Base-by-base conservation (phyloP, 2,113 vertebrate genomes). In the Nothoprocta pentlandii region DNA sequence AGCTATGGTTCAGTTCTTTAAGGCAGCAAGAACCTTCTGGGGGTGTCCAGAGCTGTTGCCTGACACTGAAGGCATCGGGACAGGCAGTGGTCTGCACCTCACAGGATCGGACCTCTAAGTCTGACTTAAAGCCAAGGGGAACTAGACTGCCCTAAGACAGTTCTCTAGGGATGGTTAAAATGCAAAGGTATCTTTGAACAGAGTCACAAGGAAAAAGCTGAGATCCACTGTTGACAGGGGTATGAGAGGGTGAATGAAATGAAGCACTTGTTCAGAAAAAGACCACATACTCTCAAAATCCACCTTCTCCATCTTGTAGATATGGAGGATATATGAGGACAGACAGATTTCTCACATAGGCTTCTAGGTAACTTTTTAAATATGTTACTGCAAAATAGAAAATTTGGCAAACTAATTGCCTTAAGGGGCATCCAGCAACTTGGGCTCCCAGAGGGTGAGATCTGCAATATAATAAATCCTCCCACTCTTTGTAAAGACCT, bases 211-310 rank as follows among this genome's bases (percentile, higher is more conserved):
- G 46, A 59, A 67, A 86, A 85, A 85, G 14, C 34, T 88, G 14
- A 74, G 51, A 49, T 67, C 6, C 6, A 8, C 84, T 83, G 58
- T 32, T 70, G 34, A 53, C 56, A 93, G 12, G 92, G 80, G 26
- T 88, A 86, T 54, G 15, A 78, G 34, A 70, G 21, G 15, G 12
- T 5, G 5, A 90, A 66, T 23, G 42, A 80, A 86, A 9, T 21
- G 42, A 91, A 84, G 23, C 28, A 87, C 47, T 56, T 87, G 46
- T 71, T 87, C 78, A 64, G 61, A 80, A 30, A 5, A 93, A 83
- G 74, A 87, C 36, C 32, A 68, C 34, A n/a, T 13, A 68, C 5
- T 20, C 3, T 77, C 36, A 62, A 41, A 85, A 68, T 46, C 81
- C 32, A 39, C 2, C 78, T 36, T 53, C 26, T 93, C 51, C n/a